phyloP scores from a whole-genome alignment of 2,888 invertebrate species.

The Drosophila subquinaria region DNA sequence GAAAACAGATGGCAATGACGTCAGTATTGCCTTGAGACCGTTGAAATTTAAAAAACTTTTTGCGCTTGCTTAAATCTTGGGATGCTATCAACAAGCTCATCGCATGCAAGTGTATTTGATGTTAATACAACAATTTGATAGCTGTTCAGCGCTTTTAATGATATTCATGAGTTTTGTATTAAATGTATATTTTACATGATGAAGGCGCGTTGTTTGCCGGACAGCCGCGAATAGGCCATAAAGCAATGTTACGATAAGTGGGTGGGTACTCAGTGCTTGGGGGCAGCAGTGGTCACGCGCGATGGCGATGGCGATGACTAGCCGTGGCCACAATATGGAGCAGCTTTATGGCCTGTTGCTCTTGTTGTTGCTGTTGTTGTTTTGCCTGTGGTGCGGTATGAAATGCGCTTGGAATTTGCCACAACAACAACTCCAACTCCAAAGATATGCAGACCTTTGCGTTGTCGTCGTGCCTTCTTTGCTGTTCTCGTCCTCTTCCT shows the following conservation, averaged over 20 bases:
- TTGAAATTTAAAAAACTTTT: conserved; percentile 24
- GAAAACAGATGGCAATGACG: conserved; percentile 1
- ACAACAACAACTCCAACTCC: conserved; percentile 51
- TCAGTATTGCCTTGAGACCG: conserved; percentile 4
- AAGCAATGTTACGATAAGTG: conserved; percentile 59
- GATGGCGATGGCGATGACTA: conserved; percentile 55
- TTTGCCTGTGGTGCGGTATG: conserved; percentile 71
- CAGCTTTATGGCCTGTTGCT: conserved; percentile 64
- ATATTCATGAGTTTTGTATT: conserved; percentile 73
- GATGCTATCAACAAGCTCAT: conserved; percentile 22
- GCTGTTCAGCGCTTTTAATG: conserved; percentile 54
- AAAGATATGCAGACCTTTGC: conserved; percentile 55
- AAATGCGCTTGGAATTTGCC: conserved; percentile 81
- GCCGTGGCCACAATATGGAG: conserved; percentile 62
- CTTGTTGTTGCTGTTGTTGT: conserved; percentile 44
- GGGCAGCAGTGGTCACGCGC: conserved; percentile 72
- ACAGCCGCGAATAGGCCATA: conserved; percentile 46
- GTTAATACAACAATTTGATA: conserved; percentile 55
- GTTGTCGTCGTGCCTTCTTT: conserved; percentile 48
- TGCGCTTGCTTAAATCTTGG: conserved; percentile 15
- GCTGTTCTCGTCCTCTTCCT: conserved; percentile 44
- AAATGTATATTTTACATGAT: conserved; percentile 45
- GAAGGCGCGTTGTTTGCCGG: conserved; percentile 46
- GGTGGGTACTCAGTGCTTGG: conserved; percentile 61
- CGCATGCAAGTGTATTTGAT: conserved; percentile 42